These are phyloP conservation scores for Spatula versicolor DNA, from an alignment of 2,797 vertebrate species.

Conservation along the genomic window DNA sequence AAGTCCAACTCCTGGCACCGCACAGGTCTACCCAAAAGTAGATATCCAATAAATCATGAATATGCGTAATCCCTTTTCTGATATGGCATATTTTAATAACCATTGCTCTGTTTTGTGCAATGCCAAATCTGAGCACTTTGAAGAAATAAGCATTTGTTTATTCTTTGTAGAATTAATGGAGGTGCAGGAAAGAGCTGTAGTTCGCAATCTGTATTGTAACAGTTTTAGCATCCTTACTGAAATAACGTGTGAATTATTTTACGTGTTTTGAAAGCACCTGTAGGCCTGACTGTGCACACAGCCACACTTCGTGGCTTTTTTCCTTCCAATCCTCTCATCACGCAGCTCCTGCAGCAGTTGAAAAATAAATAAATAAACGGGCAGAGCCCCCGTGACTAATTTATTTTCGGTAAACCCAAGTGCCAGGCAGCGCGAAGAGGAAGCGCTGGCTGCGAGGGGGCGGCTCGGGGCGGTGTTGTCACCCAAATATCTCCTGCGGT, in stretches of 20 bases:
- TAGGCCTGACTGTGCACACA: background rate
- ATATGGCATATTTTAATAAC: accelerated
- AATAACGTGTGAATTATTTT: background rate
- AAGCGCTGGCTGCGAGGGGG: background rate
- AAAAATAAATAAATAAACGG: background rate
- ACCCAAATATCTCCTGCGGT: conserved; percentile 43
- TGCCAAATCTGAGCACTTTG: background rate
- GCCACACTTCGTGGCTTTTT: background rate
- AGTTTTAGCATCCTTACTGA: background rate
- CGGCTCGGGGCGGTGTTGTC: conserved; percentile 21
- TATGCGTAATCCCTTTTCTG: background rate
- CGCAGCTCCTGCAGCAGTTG: background rate
- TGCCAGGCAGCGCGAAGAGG: background rate
- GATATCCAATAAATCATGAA: background rate
- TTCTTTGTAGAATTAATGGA: background rate
- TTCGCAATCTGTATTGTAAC: background rate
- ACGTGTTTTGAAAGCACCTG: background rate
- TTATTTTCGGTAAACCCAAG: conserved; percentile 29
- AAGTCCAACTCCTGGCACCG: too few species aligned
- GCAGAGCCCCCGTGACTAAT: background rate
- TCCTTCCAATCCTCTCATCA: background rate
- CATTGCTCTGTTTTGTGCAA: background rate
- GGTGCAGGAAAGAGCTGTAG: background rate
- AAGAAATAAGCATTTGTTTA: background rate
- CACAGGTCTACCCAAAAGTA: too few species aligned